A percentile compares a stretch with the other conserved stretches of the same genome.
Evolutionary conservation across 2,888 invertebrate genomes (phyloP).

Genomic region (Troides helena): DNA sequence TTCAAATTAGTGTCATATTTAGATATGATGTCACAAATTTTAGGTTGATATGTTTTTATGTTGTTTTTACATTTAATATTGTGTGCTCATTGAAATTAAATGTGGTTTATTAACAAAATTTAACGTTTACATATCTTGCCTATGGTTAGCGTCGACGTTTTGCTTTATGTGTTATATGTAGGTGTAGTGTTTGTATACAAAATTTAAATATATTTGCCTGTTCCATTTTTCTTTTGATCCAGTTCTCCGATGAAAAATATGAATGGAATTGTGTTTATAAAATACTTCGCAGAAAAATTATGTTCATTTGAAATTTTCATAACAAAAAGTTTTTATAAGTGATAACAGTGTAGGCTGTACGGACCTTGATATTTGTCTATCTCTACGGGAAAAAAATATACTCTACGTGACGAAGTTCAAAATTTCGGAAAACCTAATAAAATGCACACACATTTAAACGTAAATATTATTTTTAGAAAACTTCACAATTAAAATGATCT

Average conservation of each 20-base stretch:
- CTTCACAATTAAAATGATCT: too few species aligned
- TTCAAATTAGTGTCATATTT: slow-evolving; percentile 79
- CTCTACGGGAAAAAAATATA: too few species aligned
- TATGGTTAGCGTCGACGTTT: slow-evolving; percentile 20
- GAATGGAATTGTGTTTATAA: background rate
- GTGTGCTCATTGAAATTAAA: slow-evolving; percentile 28
- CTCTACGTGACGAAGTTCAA: too few species aligned
- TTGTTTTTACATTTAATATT: slow-evolving; percentile 28
- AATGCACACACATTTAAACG: too few species aligned
- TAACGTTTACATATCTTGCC: slow-evolving; percentile 36
- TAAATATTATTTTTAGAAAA: too few species aligned
- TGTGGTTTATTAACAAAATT: slow-evolving; percentile 27
- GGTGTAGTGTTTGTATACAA: slow-evolving; percentile 3
- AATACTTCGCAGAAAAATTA: background rate
- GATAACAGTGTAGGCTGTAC: too few species aligned
- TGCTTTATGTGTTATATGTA: background rate
- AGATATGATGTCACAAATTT: slow-evolving; percentile 63
- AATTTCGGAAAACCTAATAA: too few species aligned
- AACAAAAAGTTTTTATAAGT: too few species aligned
- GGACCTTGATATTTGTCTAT: too few species aligned
- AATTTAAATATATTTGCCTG: background rate
- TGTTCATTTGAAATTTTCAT: too few species aligned
- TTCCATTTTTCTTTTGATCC: background rate
- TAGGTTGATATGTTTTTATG: slow-evolving; percentile 34
- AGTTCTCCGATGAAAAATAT: background rate